Base-by-base conservation (phyloP, 2,797 vertebrate genomes). In the Lepus oiostolus region DNA sequence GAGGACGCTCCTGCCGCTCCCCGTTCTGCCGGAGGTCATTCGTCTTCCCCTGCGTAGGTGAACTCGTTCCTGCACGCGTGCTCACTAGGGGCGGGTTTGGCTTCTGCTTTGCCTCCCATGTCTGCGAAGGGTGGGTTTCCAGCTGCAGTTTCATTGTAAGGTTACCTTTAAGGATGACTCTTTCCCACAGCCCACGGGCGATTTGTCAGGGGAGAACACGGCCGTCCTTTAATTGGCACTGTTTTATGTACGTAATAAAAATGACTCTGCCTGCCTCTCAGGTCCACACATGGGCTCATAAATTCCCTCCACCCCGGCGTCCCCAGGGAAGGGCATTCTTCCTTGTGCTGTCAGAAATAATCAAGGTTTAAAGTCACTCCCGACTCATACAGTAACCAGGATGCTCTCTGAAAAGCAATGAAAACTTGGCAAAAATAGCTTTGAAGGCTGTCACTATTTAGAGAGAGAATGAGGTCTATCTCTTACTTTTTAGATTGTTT, bases 181-280 rank as follows among this genome's bases (percentile, higher is more conserved):
- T 96, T 89, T 93, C 93, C 76, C 0, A 76, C 76, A 7, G 93
- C 68, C 63, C 47, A 17, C 67, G 47, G 92, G 76, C 62, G 50
- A 62, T 62, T 86, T 97, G 92, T 97, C 92, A 86, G 96, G 72
- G 96, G 97, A 93, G 90, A 95, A 93, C 90, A 87, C 58, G 93
- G 75, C 92, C 95, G 92, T 96, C 96, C 96, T 97, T 97, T 97
- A 96, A 97, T 97, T n/a, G 28, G 90, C 42, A 54, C 63, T 65
- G 91, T 95, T 98, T 98, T 97, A 97, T 97, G 94, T 72, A 88
- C 35, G 17, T 83, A 97, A 85, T 98, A 97, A 98, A 98, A 97
- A 91, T 97, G 97, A 97, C 98, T 97, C 97, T 97, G 35, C 63
- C 80, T 71, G 81, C 92, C 68, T 93, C 96, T 98, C 95, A 96